Percentiles rank a stretch among this genome's conserved stretches.
phyloP scores from a whole-genome alignment of 1,140 invertebrate species.

The Hycleus phaleratus region DNA sequence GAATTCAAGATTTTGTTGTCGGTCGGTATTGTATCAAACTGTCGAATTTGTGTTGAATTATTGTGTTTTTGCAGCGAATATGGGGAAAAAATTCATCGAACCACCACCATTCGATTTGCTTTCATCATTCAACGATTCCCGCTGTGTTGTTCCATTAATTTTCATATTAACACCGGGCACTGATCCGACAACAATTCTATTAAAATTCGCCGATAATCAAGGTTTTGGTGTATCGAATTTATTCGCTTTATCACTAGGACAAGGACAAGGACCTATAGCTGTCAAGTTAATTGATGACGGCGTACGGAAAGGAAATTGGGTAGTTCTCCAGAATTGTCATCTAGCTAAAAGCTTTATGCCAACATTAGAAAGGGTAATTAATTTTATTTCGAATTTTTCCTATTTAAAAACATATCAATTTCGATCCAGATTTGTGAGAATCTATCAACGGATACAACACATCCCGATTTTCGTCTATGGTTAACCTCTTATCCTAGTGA shows the following conservation, averaged over 20 bases:
- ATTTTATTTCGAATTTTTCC: no score
- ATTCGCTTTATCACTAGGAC: slow-evolving; percentile 87
- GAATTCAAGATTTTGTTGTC: slow-evolving; percentile 65
- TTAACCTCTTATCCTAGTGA: slow-evolving; percentile 85
- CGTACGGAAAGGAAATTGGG: slow-evolving; percentile 72
- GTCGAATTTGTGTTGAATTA: no score
- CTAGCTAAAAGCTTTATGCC: slow-evolving; percentile 87
- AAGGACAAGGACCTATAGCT: slow-evolving; percentile 83
- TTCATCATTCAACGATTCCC: slow-evolving; percentile 56
- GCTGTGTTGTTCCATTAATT: slow-evolving; percentile 52
- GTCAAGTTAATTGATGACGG: slow-evolving; percentile 69
- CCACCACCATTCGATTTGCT: slow-evolving; percentile 58
- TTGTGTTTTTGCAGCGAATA: slow-evolving; percentile 13
- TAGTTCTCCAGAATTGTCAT: slow-evolving; percentile 92
- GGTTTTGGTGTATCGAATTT: slow-evolving; percentile 50
- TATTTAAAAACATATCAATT: no score
- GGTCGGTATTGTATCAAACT: slow-evolving; percentile 44
- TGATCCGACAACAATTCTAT: slow-evolving; percentile 58
- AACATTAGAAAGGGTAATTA: slow-evolving; percentile 50
- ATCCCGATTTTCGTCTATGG: slow-evolving; percentile 74
- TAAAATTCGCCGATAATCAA: slow-evolving; percentile 57
- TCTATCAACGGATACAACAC: slow-evolving; percentile 67
- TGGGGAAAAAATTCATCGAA: slow-evolving; percentile 59
- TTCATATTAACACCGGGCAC: slow-evolving; percentile 65
- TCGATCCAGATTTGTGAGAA: slow-evolving; percentile 57